phyloP scores from a whole-genome alignment of 2,113 vertebrate genomes.

The Tapirus terrestris region DNA sequence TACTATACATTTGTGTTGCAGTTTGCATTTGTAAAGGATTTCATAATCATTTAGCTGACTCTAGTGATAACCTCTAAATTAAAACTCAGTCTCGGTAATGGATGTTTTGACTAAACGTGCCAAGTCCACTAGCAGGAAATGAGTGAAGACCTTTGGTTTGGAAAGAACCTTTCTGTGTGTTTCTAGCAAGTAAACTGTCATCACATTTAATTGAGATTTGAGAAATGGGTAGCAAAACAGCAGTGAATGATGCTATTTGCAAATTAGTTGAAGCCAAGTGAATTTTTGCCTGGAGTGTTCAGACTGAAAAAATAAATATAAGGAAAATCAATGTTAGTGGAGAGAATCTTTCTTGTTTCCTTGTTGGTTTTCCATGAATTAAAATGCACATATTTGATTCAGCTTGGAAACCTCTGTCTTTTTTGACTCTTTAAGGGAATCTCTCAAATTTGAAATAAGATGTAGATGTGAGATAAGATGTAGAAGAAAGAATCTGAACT shows the following conservation, averaged over 20 bases:
- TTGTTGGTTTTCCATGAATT: constrained; percentile 25
- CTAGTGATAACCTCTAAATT: constrained; percentile 73
- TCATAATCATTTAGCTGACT: constrained; percentile 69
- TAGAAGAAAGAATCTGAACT: constrained; percentile 19
- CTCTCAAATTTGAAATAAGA: constrained; percentile 23
- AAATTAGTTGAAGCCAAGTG: constrained; percentile 74
- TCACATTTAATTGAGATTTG: constrained; percentile 80
- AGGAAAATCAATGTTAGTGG: constrained; percentile 68
- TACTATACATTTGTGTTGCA: neutral
- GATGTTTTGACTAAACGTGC: constrained; percentile 74
- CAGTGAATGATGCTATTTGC: constrained; percentile 74
- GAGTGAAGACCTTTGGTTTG: constrained; percentile 65
- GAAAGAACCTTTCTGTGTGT: constrained; percentile 67
- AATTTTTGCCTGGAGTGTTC: constrained; percentile 76
- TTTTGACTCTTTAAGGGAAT: constrained; percentile 38
- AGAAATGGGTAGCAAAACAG: constrained; percentile 72
- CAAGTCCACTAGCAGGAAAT: constrained; percentile 70
- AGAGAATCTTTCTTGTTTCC: constrained; percentile 57
- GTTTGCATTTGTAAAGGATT: constrained; percentile 46
- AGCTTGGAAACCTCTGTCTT: neutral
- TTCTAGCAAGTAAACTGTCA: constrained; percentile 74
- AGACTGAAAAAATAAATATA: constrained; percentile 66
- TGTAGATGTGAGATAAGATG: neutral
- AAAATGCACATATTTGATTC: constrained; percentile 41
- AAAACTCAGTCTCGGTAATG: constrained; percentile 64